Percentiles rank a stretch among this genome's conserved stretches.
Conservation (phyloP, 2,888 invertebrate species). For the Troilus luridus region DNA sequence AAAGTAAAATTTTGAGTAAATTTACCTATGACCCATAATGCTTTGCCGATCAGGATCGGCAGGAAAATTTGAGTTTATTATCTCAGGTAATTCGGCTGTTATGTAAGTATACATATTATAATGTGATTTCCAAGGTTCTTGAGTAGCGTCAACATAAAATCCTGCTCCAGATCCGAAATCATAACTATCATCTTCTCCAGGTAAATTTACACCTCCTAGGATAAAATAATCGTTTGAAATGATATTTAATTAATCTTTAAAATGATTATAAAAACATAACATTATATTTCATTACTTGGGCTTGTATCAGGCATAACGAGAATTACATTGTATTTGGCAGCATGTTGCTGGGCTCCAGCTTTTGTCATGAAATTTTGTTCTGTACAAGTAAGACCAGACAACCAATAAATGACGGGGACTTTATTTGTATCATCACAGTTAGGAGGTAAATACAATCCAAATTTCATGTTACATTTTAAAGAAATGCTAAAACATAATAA, state of each 20-base stretch:
- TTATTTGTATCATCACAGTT: slow-evolving; percentile 72
- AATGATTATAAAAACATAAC: background rate
- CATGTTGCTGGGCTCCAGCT: slow-evolving; percentile 93
- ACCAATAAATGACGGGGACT: slow-evolving; percentile 89
- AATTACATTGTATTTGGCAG: slow-evolving; percentile 86
- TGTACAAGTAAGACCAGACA: slow-evolving; percentile 93
- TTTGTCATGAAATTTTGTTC: slow-evolving; percentile 97
- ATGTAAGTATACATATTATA: slow-evolving; percentile 97
- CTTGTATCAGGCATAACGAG: slow-evolving; percentile 97
- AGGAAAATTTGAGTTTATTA: slow-evolving; percentile 84
- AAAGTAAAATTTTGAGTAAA: slow-evolving; percentile 48
- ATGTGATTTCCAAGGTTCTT: slow-evolving; percentile 92
- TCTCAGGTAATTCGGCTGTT: slow-evolving; percentile 84
- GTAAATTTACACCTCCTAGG: slow-evolving; percentile 83
- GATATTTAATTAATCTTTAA: background rate
- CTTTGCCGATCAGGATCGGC: slow-evolving; percentile 75
- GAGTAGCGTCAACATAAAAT: slow-evolving; percentile 93
- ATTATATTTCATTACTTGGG: slow-evolving; percentile 73
- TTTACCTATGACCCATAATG: slow-evolving; percentile 85
- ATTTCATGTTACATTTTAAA: slow-evolving; percentile 92
- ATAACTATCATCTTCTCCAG: slow-evolving; percentile 92
- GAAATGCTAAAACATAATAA: slow-evolving; percentile 72
- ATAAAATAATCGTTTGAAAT: background rate
- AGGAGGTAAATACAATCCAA: slow-evolving; percentile 91
- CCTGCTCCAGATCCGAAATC: slow-evolving; percentile 97